These are phyloP conservation scores for Diorhabda sublineata DNA, from an alignment of 1,140 invertebrate species.

Conservation along the genomic window DNA sequence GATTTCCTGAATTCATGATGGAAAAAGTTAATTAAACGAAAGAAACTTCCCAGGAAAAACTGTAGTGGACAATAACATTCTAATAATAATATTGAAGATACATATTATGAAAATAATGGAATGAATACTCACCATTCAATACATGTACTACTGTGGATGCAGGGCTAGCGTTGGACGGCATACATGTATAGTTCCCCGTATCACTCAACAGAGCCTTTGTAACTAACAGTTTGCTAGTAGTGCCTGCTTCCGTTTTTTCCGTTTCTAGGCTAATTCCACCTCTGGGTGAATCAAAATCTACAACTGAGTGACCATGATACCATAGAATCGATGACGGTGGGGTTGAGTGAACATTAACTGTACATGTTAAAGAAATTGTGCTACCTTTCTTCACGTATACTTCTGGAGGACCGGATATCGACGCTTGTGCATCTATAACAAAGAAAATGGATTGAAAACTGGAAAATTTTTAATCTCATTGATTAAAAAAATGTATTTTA, in stretches of 20 bases:
- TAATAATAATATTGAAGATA: no score
- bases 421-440: constrained; percentile 75
- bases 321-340: constrained; percentile 72
- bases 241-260: constrained; percentile 82
- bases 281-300: constrained; percentile 82
- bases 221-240: constrained; percentile 82
- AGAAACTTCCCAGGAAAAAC: no score
- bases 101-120: no score
- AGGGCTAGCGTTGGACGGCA: constrained; percentile 81
- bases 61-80: no score
- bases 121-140: constrained; percentile 69
- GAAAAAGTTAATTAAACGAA: no score
- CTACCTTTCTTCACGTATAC: constrained; percentile 87
- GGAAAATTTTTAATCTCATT: neutral
- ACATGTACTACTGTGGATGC: constrained; percentile 85
- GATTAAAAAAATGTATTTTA: neutral
- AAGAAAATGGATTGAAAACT: neutral
- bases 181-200: constrained; percentile 86
- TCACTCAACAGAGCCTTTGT: constrained; percentile 80
- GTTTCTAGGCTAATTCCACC: constrained; percentile 86
- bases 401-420: constrained; percentile 78
- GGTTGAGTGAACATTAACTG: constrained; percentile 81
- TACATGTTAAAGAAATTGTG: constrained; percentile 83
- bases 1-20: no score
- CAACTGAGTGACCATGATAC: constrained; percentile 75